These are phyloP conservation scores for Sebastes kiyomatsui DNA, from an alignment of 2,797 vertebrate species.

Conservation along the genomic window DNA sequence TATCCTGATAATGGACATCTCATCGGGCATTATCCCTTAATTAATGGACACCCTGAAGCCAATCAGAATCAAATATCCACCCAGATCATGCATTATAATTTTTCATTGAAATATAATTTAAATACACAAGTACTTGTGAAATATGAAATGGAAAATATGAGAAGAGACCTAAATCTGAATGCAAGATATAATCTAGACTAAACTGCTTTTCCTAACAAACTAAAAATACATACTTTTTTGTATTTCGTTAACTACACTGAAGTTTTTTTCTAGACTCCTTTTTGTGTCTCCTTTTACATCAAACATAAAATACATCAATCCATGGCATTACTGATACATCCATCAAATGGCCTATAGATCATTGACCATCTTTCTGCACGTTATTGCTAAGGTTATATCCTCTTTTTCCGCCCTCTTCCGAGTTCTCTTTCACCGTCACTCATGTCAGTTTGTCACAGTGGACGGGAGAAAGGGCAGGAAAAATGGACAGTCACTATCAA, in stretches of 20 bases:
- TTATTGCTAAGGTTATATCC: conserved; percentile 7
- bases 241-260: background rate
- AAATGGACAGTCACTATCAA: conserved; percentile 58
- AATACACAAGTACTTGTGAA: background rate
- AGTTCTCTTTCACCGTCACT: conserved; percentile 54
- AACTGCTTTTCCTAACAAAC: background rate
- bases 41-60: too few species aligned
- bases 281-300: background rate
- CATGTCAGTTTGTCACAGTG: conserved; percentile 49
- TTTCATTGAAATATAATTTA: background rate
- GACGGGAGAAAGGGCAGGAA: conserved; percentile 27
- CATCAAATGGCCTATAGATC: background rate
- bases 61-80: too few species aligned
- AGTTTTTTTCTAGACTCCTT: background rate
- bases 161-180: background rate
- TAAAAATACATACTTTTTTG: background rate
- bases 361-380: background rate
- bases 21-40: too few species aligned
- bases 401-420: conserved; percentile 19
- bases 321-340: background rate
- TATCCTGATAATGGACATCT: background rate
- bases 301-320: background rate
- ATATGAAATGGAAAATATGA: background rate
- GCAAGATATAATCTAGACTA: background rate
- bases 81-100: background rate